Evolutionary conservation across 2,888 invertebrate species (phyloP).

Genomic region (Campoplex nolae): DNA sequence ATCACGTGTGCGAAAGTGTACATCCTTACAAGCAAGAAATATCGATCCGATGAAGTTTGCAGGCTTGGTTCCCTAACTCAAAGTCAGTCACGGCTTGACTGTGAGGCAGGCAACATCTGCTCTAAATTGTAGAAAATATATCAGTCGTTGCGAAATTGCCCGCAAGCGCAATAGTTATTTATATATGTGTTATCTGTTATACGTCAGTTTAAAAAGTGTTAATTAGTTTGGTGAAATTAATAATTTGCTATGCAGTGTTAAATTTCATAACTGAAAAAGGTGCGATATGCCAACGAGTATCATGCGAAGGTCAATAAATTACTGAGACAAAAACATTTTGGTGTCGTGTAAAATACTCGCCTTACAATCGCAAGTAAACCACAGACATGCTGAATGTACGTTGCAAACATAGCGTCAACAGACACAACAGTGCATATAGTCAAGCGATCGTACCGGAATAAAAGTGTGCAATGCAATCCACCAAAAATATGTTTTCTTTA

Average conservation of each 20-base stretch:
- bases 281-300: no score
- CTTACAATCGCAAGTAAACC: slow-evolving; percentile 25
- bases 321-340: no score
- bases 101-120: neutral
- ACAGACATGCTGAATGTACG: slow-evolving; percentile 32
- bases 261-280: neutral
- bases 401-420: slow-evolving; percentile 11
- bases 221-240: neutral
- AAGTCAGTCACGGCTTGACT: neutral
- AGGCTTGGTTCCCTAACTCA: neutral
- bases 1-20: neutral
- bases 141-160: neutral
- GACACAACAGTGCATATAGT: slow-evolving; percentile 21
- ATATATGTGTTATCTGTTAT: neutral
- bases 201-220: neutral
- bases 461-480: slow-evolving; percentile 14
- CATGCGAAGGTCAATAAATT: no score
- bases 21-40: neutral
- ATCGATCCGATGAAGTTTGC: neutral
- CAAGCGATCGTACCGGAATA: neutral
- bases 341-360: neutral
- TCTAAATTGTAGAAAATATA: neutral
- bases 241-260: neutral
- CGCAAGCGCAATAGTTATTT: neutral
- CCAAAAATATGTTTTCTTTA: neutral